Evolutionary conservation across 30 jellyfish, hydroid and myxozoan genomes (phyloP).

Genomic region (Hydra vulgaris): DNA sequence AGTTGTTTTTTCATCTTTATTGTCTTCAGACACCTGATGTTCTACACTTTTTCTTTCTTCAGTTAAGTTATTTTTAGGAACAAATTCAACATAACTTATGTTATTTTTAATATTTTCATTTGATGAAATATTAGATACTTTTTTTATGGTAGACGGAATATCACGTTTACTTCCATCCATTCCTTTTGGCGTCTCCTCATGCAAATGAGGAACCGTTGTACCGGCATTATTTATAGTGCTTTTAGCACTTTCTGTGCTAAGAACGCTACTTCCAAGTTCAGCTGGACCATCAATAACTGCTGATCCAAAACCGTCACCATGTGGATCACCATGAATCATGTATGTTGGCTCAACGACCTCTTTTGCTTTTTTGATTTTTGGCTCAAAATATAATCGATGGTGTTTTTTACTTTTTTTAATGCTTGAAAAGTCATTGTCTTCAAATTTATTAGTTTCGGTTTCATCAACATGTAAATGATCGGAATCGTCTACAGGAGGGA

Average conservation of each 20-base stretch:
- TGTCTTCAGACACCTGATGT: too few species aligned
- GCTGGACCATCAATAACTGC: conserved; percentile 16
- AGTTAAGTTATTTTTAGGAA: not conserved
- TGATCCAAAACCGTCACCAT: conserved; percentile 23
- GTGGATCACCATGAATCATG: conserved; percentile 29
- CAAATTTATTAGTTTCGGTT: conserved; percentile 1
- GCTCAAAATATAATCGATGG: conserved; percentile 2
- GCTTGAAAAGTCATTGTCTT: not conserved
- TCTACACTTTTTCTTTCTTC: too few species aligned
- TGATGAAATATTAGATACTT: not conserved
- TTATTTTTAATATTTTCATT: not conserved
- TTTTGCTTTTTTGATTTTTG: conserved; percentile 4
- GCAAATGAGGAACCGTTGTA: not conserved
- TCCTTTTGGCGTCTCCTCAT: conserved; percentile 4
- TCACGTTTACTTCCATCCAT: not conserved
- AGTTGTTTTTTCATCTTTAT: too few species aligned
- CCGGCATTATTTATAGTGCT: not conserved
- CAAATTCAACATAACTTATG: not conserved
- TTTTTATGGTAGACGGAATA: not conserved
- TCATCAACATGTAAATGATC: conserved; percentile 21
- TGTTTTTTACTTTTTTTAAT: not conserved
- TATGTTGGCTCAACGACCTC: conserved; percentile 18
- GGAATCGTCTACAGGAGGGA: not conserved
- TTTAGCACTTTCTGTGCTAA: not conserved
- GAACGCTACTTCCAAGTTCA: not conserved